Percentiles rank a stretch among this genome's conserved stretches.
phyloP scores from a whole-genome alignment of 1,140 invertebrate species.

The Phortica variegata region DNA sequence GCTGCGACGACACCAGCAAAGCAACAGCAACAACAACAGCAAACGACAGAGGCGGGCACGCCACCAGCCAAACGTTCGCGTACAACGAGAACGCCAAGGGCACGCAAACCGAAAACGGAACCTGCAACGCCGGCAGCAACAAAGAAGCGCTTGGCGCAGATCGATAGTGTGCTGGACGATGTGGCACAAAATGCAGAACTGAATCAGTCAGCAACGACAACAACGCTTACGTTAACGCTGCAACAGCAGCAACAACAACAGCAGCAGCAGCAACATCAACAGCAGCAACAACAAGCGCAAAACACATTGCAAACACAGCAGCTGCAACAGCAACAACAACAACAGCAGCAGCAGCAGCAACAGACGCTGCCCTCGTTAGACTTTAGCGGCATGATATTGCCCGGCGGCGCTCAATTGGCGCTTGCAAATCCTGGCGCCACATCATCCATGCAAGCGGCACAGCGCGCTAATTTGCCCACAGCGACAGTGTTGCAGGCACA shows the following conservation, averaged over 20 bases:
- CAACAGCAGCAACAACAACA: constrained; percentile 15
- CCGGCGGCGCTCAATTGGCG: constrained; percentile 45
- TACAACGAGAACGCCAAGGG: constrained; percentile 30
- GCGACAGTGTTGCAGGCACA: constrained; percentile 16
- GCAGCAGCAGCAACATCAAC: not conserved
- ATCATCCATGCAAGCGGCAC: constrained; percentile 30
- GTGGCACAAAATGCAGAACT: constrained; percentile 38
- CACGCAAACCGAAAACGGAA: constrained; percentile 35
- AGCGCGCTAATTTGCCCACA: constrained; percentile 26
- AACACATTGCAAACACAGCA: constrained; percentile 5
- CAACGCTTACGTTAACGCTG: constrained; percentile 6
- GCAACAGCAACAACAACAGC: constrained; percentile 26
- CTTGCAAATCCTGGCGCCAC: constrained; percentile 45
- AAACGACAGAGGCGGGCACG: constrained; percentile 18
- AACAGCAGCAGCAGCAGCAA: constrained; percentile 22
- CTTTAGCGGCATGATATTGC: constrained; percentile 52
- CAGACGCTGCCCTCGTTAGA: constrained; percentile 44
- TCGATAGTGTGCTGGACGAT: constrained; percentile 49
- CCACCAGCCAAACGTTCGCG: constrained; percentile 35
- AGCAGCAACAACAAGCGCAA: constrained; percentile 16
- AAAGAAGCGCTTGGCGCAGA: constrained; percentile 46
- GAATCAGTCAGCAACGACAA: constrained; percentile 17
- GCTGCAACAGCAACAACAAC: constrained; percentile 17
- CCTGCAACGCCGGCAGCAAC: constrained; percentile 27
- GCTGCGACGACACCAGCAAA: not conserved